Percentiles rank a stretch among this genome's conserved stretches.
phyloP scores from a whole-genome alignment of 2,888 invertebrate genomes.

The Phengaris arion region DNA sequence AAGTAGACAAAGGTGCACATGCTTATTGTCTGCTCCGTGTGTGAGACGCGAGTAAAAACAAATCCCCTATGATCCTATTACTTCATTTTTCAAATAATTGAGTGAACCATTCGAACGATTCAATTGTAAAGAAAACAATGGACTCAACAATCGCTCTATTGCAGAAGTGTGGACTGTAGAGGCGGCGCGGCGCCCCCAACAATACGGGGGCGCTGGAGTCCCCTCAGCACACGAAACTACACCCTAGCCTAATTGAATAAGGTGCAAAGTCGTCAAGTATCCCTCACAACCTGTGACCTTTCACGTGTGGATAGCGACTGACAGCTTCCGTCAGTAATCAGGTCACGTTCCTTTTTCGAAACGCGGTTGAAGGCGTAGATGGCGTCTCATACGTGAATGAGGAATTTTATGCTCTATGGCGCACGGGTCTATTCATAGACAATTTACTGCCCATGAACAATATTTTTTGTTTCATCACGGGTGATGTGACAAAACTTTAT shows the following conservation, averaged over 20 bases:
- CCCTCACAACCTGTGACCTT: conserved; percentile 55
- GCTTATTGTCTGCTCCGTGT: conserved; percentile 5
- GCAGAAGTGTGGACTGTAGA: conserved; percentile 48
- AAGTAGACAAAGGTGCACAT: background rate
- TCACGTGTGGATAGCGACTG: conserved; percentile 57
- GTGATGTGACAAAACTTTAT: conserved; percentile 1
- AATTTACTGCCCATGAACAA: conserved; percentile 42
- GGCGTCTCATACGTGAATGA: conserved; percentile 43
- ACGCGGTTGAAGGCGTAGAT: conserved; percentile 51
- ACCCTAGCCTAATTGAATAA: conserved; percentile 45
- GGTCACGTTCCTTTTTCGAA: conserved; percentile 77
- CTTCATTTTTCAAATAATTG: conserved; percentile 30
- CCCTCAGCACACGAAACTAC: conserved; percentile 44
- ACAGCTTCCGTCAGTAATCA: conserved; percentile 75
- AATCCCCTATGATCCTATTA: conserved; percentile 19
- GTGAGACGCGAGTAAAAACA: conserved; percentile 19
- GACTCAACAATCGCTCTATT: conserved; percentile 51
- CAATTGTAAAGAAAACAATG: conserved; percentile 44
- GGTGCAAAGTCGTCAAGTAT: conserved; percentile 45
- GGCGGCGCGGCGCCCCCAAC: conserved; percentile 50
- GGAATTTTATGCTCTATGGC: conserved; percentile 40
- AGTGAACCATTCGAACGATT: conserved; percentile 37
- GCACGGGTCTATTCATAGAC: conserved; percentile 42
- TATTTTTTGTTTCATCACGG: background rate
- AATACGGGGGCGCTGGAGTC: conserved; percentile 46